Evolutionary conservation across 2,888 invertebrate species (phyloP).

Genomic region (Cetonia aurata): DNA sequence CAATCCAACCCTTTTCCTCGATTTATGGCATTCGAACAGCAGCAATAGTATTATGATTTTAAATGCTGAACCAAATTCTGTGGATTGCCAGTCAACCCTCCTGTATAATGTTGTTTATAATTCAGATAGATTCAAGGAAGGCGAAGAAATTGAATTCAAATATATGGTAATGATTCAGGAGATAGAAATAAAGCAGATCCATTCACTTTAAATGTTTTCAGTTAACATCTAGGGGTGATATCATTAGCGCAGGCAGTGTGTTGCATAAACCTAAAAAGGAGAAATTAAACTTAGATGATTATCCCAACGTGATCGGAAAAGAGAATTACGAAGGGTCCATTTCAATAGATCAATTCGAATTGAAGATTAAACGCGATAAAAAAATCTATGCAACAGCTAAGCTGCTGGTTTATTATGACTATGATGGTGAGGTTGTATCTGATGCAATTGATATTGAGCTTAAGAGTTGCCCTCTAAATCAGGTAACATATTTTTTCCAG

Average conservation of each 20-base stretch:
- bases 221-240: conserved; percentile 24
- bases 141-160: conserved; percentile 15
- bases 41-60: conserved; percentile 18
- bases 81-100: conserved; percentile 9
- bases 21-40: background rate
- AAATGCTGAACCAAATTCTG: background rate
- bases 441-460: conserved; percentile 16
- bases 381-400: conserved; percentile 66
- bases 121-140: conserved; percentile 5
- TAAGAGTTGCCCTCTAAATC: conserved; percentile 5
- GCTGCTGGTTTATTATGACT: conserved; percentile 26
- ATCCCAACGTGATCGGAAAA: conserved; percentile 13
- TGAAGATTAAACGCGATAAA: conserved; percentile 81
- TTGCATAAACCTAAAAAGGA: conserved; percentile 11
- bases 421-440: conserved; percentile 18
- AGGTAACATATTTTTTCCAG: conserved; percentile 46
- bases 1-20: background rate
- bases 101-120: conserved; percentile 7
- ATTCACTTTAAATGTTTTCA: background rate
- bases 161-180: conserved; percentile 8
- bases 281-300: conserved; percentile 4
- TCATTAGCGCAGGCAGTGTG: background rate
- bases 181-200: no score
- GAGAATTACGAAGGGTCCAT: conserved; percentile 54
- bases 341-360: conserved; percentile 66